Evolutionary conservation across 1,140 invertebrate species (phyloP), one percentile per base, ranked within the genome.

Genomic region (Gerris buenoi): DNA sequence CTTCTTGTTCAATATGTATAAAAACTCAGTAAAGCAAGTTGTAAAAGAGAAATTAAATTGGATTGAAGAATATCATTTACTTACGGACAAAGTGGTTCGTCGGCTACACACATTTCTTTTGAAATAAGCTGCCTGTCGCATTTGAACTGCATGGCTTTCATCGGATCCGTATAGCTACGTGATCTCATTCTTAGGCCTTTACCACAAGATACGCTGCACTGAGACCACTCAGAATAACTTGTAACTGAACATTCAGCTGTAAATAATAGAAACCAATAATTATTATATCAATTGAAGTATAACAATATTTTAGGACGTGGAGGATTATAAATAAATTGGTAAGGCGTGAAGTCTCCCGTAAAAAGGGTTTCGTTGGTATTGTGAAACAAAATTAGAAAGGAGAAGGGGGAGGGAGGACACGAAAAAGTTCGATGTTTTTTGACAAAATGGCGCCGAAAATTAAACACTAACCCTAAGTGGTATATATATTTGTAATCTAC

Each of bases 71-170:
- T 27, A 18, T 18, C 2, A 27, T 57, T 1, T 10, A 66, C 66
- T 64, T 65, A 68, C 63, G 63, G 64, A 28, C 90, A 92, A 73
- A 88, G 86, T 0, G 87, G 76, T 14, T 85, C 74, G 28, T 78
- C 76, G 13, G 88, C 86, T 28, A 90, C 86, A 74, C 89, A 93
- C 89, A 93, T 92, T 79, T 93, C 90, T 76, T 90, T 92, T 64
- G 87, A 86, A 28, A 90, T 81, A 60, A 93, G 79, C 75, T 94
- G 91, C 33, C 89, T 81, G 71, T 87, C 85, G 76, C 93, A 95
- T 5, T 62, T 68, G n/a, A 28, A 68, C 57, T n/a, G 18, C 25
- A 18, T 29, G 2, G 67, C 64, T 65, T 65, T 60, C 14, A 28
- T 56, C 3, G 63, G 63, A 61, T 65, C 63, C 13, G 26, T 25